A percentile compares a stretch with the other conserved stretches of the same genome.
These are phyloP conservation scores for Oncorhynchus keta DNA, from an alignment of 2,113 vertebrate species.

Conservation along the genomic window DNA sequence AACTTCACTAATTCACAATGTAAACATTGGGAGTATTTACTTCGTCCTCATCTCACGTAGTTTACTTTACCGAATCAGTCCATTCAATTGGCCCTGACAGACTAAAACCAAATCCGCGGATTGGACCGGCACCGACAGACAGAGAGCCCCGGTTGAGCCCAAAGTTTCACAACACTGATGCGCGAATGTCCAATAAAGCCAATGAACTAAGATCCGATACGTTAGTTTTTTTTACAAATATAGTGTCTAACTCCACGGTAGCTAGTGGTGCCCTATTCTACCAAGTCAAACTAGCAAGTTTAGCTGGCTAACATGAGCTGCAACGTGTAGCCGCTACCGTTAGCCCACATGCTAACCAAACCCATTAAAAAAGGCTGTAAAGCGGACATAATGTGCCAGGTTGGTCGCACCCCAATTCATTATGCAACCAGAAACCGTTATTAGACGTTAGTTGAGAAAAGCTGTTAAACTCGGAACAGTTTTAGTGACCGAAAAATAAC, in stretches of 20 bases:
- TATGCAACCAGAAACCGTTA: constrained; percentile 3
- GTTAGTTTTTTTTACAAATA: too few relatives aligned
- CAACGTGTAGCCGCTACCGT: background rate
- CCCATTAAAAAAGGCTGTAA: constrained; percentile 9
- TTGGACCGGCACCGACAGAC: constrained; percentile 8
- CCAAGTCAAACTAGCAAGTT: background rate
- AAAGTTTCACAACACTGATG: background rate
- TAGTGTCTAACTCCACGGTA: too few relatives aligned
- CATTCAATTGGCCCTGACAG: constrained; percentile 34
- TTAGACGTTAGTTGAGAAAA: too few relatives aligned
- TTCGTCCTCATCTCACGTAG: background rate
- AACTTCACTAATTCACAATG: too few relatives aligned
- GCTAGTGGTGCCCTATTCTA: too few relatives aligned
- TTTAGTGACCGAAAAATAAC: background rate
- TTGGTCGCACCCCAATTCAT: constrained; percentile 15
- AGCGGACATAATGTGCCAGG: background rate
- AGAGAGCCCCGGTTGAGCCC: background rate
- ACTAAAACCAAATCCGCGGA: constrained; percentile 18
- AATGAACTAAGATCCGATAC: too few relatives aligned
- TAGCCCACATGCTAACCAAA: constrained; percentile 33
- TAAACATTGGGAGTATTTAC: too few relatives aligned
- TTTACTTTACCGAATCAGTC: constrained; percentile 1
- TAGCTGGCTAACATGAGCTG: background rate
- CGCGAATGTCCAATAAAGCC: too few relatives aligned
- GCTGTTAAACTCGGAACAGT: background rate